Base-by-base conservation (phyloP, 2,888 invertebrate species). In the Malthinus flaveolus region DNA sequence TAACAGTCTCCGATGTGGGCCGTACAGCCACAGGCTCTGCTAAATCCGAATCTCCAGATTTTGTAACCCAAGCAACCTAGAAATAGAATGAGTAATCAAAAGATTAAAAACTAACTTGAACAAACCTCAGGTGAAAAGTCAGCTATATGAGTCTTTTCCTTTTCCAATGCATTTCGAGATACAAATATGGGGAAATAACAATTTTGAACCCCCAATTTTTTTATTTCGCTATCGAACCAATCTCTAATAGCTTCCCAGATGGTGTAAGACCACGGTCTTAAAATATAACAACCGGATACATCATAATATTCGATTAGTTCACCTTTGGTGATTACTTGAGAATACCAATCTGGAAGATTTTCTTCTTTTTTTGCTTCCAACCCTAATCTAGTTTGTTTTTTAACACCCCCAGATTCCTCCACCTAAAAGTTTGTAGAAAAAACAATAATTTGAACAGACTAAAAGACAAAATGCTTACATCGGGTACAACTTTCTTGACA, bases 301-400 rank as follows among this genome's bases (percentile, higher is more conserved):
- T 99, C 97, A 77, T 99, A 99, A 81, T 99, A 99, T 77, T 99
- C 98, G 53, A 99, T 98, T 86, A 99, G 86, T 80, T 99, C 98
- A 42, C 96, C 89, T 78, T 95, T 95, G 0, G 91, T 92, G 58
- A 87, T 85, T 53, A 91, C 92, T 82, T 97, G 97, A 0, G 96
- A 93, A 78, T 98, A 99, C 99, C 99, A 99, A 61, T 98, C 97
- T 0, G 97, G 84, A 31, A 99, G 82, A 76, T 96, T 94, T 15
- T 92, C 95, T 68, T 90, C 90, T 77, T 99, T 99, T 68, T 86
- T 90, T 0, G 91, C 94, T 78, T 98, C 98, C 13, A 99, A 78
- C 1, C 99, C 97, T 6, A 99, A 81, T 49, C 96, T 85, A 0
- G 97, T 97, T 73, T 95, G 88, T 73, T 97, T 97, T 80, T 97